phyloP scores from a whole-genome alignment of 2,797 vertebrate species.

The Arnoldichthys spilopterus region DNA sequence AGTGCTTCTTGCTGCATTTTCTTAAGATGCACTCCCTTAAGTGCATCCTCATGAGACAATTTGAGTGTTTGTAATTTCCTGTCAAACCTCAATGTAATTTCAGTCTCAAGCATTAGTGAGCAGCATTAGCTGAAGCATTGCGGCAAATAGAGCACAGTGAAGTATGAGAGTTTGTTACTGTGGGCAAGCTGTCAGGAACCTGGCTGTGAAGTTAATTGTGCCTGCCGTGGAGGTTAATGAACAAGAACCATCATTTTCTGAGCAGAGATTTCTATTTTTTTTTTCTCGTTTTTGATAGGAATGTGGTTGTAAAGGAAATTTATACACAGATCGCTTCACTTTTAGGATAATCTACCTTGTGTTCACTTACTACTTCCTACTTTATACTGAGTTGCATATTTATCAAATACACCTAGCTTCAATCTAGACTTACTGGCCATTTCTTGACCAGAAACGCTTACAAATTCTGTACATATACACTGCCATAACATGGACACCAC shows the following conservation, averaged over 20 bases:
- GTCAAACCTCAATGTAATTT: slow-evolving; percentile 12
- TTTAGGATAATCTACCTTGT: neutral
- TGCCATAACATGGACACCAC: too few species aligned
- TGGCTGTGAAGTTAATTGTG: slow-evolving; percentile 36
- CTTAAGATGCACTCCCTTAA: neutral
- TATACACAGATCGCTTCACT: too few species aligned
- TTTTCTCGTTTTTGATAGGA: neutral
- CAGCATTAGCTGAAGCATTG: neutral
- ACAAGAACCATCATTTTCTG: slow-evolving; percentile 2
- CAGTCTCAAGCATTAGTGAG: neutral
- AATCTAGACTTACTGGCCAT: neutral
- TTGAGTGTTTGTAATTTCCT: slow-evolving; percentile 13
- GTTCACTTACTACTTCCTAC: neutral
- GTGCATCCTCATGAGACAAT: neutral
- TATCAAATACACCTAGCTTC: neutral
- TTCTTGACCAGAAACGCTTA: neutral
- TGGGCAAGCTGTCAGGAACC: neutral
- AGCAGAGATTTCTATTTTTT: neutral
- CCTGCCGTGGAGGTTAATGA: slow-evolving; percentile 27
- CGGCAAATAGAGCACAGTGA: neutral
- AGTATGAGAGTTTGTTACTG: neutral
- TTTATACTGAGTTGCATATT: neutral
- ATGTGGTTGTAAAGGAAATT: neutral
- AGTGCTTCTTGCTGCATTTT: neutral
- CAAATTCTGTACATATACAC: too few species aligned